phyloP scores from a whole-genome alignment of 2,888 invertebrate species.

The Sisyra nigra region DNA sequence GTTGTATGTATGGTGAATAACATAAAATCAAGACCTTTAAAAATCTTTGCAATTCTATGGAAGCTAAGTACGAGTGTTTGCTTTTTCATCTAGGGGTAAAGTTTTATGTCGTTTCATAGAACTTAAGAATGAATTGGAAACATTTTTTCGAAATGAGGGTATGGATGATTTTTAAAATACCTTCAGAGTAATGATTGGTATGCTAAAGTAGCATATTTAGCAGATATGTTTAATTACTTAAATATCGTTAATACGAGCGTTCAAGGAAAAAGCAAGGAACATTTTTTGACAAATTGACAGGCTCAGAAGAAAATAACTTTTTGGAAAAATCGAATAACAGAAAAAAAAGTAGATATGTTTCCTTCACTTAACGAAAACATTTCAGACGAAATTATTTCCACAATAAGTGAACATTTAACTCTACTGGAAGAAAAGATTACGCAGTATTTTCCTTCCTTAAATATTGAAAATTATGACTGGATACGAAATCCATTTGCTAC shows the following conservation, averaged over 20 bases:
- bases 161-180: slow-evolving; percentile 1
- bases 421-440: background rate
- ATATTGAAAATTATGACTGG: background rate
- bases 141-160: background rate
- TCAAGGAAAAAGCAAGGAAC: background rate
- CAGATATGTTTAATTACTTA: background rate
- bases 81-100: slow-evolving; percentile 14
- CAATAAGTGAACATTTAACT: background rate
- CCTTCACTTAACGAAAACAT: background rate
- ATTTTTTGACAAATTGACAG: background rate
- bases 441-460: background rate
- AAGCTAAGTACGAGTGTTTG: slow-evolving; percentile 15
- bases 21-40: slow-evolving; percentile 15
- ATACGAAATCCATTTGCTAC: slow-evolving; percentile 2
- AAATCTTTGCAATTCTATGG: slow-evolving; percentile 14
- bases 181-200: slow-evolving; percentile 8
- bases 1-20: slow-evolving; percentile 16
- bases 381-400: background rate
- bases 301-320: background rate
- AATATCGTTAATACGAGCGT: background rate
- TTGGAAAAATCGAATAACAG: background rate
- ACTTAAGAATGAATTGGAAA: slow-evolving; percentile 12
- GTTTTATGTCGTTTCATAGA: slow-evolving; percentile 13
- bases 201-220: slow-evolving; percentile 9
- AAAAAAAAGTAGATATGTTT: background rate